These are phyloP conservation scores for Tetraneura akinire DNA, from an alignment of 1,140 invertebrate genomes.

Conservation along the genomic window DNA sequence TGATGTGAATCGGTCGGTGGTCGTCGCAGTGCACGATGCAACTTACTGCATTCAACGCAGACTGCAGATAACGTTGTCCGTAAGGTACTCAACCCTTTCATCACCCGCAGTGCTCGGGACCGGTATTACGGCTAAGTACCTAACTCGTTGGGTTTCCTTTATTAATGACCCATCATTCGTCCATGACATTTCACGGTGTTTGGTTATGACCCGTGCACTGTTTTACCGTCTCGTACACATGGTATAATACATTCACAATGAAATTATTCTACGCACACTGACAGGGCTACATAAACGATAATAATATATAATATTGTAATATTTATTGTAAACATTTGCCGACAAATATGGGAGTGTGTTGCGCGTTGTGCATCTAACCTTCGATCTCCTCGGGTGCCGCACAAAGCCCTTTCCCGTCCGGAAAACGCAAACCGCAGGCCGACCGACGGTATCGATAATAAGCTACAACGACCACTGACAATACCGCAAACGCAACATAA, in stretches of 20 bases:
- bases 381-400: not conserved
- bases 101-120: not conserved
- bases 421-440: not conserved
- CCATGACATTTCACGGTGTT: conserved; percentile 30
- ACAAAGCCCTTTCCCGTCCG: not conserved
- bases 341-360: not conserved
- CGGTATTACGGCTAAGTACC: not conserved
- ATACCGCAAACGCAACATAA: conserved; percentile 36
- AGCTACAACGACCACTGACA: not conserved
- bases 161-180: conserved; percentile 25
- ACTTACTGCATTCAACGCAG: no score
- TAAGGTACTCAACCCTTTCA: not conserved
- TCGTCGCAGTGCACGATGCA: no score
- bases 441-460: not conserved
- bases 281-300: conserved; percentile 1
- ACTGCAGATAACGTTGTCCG: no score
- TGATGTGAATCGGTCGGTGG: no score
- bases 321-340: conserved; percentile 14
- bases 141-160: not conserved
- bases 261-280: not conserved
- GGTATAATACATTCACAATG: not conserved
- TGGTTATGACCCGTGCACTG: not conserved
- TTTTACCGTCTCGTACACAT: no score
- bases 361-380: not conserved
- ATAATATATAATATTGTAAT: no score